A percentile compares a stretch with the other conserved stretches of the same genome.
Conservation (phyloP, 2,113 vertebrate genomes). For the Syngnathus scovelli region DNA sequence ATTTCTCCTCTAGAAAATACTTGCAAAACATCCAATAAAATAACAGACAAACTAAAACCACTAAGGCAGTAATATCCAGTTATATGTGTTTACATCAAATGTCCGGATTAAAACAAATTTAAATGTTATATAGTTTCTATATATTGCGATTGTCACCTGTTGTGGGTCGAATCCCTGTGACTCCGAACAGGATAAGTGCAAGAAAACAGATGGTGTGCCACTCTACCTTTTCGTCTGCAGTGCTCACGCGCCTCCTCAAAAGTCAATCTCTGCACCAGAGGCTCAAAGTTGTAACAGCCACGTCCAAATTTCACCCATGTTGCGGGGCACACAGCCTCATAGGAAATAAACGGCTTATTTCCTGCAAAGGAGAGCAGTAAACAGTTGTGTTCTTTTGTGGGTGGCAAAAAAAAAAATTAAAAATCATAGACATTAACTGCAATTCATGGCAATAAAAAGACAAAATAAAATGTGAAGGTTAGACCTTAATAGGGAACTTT, state of each 20-base stretch:
- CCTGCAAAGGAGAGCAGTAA: slow-evolving; percentile 57
- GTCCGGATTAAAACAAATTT: no score
- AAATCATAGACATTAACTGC: not conserved
- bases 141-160: no score
- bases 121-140: no score
- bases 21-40: not conserved
- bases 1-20: not conserved
- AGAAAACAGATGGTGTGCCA: not conserved
- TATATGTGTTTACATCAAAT: no score
- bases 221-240: slow-evolving; percentile 82
- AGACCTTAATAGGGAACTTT: not conserved
- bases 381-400: not conserved
- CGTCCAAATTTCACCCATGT: slow-evolving; percentile 85
- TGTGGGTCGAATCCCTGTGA: not conserved
- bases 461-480: not conserved
- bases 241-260: slow-evolving; percentile 80
- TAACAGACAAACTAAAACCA: not conserved
- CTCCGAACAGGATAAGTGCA: not conserved
- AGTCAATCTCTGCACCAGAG: slow-evolving; percentile 72
- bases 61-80: no score
- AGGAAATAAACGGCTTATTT: slow-evolving; percentile 59
- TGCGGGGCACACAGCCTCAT: slow-evolving; percentile 74
- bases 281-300: slow-evolving; percentile 89
- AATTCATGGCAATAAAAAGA: not conserved
- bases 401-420: not conserved